Evolutionary conservation across 1,140 invertebrate genomes (phyloP), one percentile per base, ranked within the genome.

Genomic region (Artemia franciscana): DNA sequence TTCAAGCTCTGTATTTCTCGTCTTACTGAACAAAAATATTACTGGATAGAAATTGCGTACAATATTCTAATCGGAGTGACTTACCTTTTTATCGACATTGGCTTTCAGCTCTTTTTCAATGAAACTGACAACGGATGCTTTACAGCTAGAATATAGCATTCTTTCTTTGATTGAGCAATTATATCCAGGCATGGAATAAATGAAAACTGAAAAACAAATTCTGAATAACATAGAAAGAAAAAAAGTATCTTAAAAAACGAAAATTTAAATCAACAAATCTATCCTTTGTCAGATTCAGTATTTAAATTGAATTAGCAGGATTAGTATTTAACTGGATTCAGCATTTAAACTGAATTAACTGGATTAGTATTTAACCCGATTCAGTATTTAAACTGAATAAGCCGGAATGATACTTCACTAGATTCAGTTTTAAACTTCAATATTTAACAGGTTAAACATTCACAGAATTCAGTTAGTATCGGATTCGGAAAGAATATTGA

Each of bases 81-180:
- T 76, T 71, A 93, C 90, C 80, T 90, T 89, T 78, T 92, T 94
- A 39, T 79, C 80, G 61, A 96, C 76, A 30, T 83, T 83, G 63
- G 89, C 73, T 24, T 80, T 81, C 58, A 80, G 65, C 24, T 73
- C 65, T 25, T 72, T 69, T 67, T 88, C 80, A 65, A 94, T 83
- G 26, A 81, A 79, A 65, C 88, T 82, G 24, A 91, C 75, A 58
- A 97, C 79, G 21, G 88, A 85, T 65, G 81, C 84, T 76, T 95
- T 96, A 72, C 91, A 95, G 67, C 91, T 94, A 1, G 92, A 96
- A 75, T 97, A 98, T 68, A 97, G 77, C 93, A 98, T 98, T 68
- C 92, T 78, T 73, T 97, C 91, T 73, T 93, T 94, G 65, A 97
- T 89, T 64, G 88, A 83, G 70, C 89, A 93, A 58, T 78, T 84